A percentile compares a stretch with the other conserved stretches of the same genome.
These are phyloP conservation scores for Drosophila nigricruria DNA, from an alignment of 2,888 invertebrate genomes.

Conservation along the genomic window DNA sequence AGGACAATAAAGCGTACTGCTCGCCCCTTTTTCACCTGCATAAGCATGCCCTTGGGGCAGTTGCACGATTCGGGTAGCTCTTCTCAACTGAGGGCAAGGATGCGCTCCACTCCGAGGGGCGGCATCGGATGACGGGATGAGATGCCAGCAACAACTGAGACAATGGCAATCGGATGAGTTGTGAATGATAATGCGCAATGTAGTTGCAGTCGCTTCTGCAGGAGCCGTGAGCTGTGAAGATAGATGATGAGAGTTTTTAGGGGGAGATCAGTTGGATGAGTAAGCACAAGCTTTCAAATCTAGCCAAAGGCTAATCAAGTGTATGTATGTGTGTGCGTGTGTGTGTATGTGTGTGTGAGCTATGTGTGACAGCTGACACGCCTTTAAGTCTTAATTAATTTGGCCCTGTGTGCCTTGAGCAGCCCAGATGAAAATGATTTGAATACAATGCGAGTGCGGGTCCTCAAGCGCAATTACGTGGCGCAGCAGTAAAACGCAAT, in stretches of 20 bases:
- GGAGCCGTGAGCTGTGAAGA: constrained; percentile 24
- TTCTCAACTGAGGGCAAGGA: neutral
- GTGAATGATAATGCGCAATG: constrained; percentile 72
- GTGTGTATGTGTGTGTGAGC: constrained; percentile 15
- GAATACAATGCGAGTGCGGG: constrained; percentile 45
- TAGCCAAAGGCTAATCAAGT: constrained; percentile 44
- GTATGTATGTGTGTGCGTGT: constrained; percentile 5
- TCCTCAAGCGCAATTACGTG: constrained; percentile 60
- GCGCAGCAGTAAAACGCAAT: constrained; percentile 73
- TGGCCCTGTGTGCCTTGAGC: constrained; percentile 33
- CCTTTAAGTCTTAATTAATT: constrained; percentile 72
- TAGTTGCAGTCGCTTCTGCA: constrained; percentile 18
- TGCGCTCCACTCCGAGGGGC: neutral
- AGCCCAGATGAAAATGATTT: constrained; percentile 57
- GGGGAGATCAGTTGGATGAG: constrained; percentile 38
- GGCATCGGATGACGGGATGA: neutral
- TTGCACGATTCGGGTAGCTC: constrained; percentile 7
- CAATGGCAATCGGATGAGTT: constrained; percentile 78
- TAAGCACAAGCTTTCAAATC: constrained; percentile 39
- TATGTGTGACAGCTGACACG: constrained; percentile 44
- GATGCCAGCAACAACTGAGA: constrained; percentile 43
- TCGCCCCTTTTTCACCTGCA: constrained; percentile 40
- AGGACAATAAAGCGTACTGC: constrained; percentile 54
- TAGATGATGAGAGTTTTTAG: constrained; percentile 21
- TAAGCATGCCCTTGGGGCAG: constrained; percentile 60